Conservation (phyloP, 92 coral and sea anemone species). For the Epizoanthus rinbou region DNA sequence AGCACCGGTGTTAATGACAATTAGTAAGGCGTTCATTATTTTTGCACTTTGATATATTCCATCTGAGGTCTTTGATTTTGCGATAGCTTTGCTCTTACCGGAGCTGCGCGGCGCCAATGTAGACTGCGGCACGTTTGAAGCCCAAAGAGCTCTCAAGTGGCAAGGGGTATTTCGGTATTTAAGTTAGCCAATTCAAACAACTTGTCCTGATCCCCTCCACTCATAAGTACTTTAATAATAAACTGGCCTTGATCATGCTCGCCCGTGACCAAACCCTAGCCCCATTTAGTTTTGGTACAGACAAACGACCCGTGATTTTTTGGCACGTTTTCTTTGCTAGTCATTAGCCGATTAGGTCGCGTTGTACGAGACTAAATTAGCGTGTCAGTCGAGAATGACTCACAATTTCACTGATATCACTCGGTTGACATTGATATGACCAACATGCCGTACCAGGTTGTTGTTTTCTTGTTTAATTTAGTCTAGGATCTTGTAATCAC, state of each 20-base stretch:
- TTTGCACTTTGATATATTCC: constrained; percentile 27
- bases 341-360: no score
- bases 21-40: constrained; percentile 13
- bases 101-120: constrained; percentile 31
- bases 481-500: constrained; percentile 6
- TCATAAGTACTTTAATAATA: constrained; percentile 29
- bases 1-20: constrained; percentile 60
- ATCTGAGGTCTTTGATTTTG: constrained; percentile 26
- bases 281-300: not conserved
- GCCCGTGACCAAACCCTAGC: constrained; percentile 26
- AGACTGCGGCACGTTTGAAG: constrained; percentile 41
- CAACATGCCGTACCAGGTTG: not conserved
- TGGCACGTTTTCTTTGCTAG: not conserved
- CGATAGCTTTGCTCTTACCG: constrained; percentile 20
- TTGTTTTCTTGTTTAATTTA: not conserved
- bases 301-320: not conserved
- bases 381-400: no score
- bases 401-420: not conserved
- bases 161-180: constrained; percentile 20
- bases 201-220: constrained; percentile 44
- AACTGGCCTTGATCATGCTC: not conserved
- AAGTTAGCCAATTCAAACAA: constrained; percentile 46
- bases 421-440: constrained; percentile 2
- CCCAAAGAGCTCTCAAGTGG: constrained; percentile 44
- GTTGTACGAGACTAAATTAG: no score